A percentile compares a stretch with the other conserved stretches of the same genome.
Evolutionary conservation across 1,140 invertebrate species (phyloP).

Genomic region (Teleopsis dalmanni): DNA sequence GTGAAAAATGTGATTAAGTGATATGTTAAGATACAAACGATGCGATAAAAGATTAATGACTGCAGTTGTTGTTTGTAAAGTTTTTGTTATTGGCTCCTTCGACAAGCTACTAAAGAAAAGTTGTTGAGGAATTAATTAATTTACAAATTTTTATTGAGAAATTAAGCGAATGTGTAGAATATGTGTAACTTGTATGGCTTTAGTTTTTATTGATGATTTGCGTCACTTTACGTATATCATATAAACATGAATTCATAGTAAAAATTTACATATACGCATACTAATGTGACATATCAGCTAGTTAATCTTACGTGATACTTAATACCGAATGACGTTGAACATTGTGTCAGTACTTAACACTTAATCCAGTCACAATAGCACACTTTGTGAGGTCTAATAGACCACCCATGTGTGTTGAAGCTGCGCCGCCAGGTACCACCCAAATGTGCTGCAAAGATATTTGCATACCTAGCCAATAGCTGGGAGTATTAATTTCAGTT

Average conservation of each 20-base stretch:
- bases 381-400: neutral
- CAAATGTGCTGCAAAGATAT: neutral
- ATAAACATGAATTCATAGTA: neutral
- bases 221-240: too few relatives aligned
- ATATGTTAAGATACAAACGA: too few relatives aligned
- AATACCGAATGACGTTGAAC: neutral
- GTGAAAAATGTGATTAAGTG: too few relatives aligned
- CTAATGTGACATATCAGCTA: neutral
- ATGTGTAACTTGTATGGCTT: too few relatives aligned
- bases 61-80: too few relatives aligned
- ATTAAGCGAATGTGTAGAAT: too few relatives aligned
- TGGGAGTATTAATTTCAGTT: neutral
- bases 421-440: neutral
- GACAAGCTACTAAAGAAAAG: too few relatives aligned
- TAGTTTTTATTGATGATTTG: too few relatives aligned
- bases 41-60: too few relatives aligned
- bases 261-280: neutral
- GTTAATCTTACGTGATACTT: neutral
- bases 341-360: neutral
- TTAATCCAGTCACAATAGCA: constrained; percentile 3
- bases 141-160: too few relatives aligned
- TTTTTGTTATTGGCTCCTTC: too few relatives aligned
- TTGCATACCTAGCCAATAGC: neutral
- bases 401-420: neutral
- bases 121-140: too few relatives aligned